Percentiles rank a stretch among this genome's conserved stretches.
phyloP scores from a whole-genome alignment of 2,888 invertebrate species.

The Leuctra nigra region DNA sequence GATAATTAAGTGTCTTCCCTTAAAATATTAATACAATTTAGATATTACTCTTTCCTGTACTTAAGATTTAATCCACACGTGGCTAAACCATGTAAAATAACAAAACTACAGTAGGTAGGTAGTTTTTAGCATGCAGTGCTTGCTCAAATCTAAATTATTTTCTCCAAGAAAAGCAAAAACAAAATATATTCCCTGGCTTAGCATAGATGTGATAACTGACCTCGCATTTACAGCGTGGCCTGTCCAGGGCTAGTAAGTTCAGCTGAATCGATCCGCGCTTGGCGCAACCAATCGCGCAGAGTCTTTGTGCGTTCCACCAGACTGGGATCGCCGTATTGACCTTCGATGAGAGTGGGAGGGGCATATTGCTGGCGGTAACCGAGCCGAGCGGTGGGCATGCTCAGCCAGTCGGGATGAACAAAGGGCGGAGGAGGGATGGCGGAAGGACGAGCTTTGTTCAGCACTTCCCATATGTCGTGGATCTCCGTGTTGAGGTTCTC shows the following conservation, averaged over 20 bases:
- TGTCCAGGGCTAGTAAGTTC: constrained; percentile 24
- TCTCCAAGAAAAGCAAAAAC: too few relatives aligned
- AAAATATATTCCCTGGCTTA: too few relatives aligned
- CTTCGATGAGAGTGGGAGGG: constrained; percentile 39
- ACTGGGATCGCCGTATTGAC: constrained; percentile 34
- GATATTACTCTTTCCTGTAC: too few relatives aligned
- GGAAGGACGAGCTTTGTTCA: constrained; percentile 47
- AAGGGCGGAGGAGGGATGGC: constrained; percentile 43
- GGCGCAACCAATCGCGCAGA: constrained; percentile 58
- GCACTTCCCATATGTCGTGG: constrained; percentile 60
- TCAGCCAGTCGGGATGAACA: constrained; percentile 47
- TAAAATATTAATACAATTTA: too few relatives aligned
- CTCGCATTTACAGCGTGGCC: constrained; percentile 18
- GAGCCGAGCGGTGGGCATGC: constrained; percentile 42
- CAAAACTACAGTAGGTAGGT: too few relatives aligned
- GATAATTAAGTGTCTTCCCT: too few relatives aligned
- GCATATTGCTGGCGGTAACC: constrained; percentile 34
- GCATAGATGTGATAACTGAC: too few relatives aligned
- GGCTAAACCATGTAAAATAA: too few relatives aligned
- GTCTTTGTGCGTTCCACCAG: constrained; percentile 58
- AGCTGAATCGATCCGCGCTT: constrained; percentile 37
- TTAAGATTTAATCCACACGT: too few relatives aligned
- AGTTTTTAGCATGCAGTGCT: too few relatives aligned
- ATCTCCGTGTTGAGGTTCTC: constrained; percentile 65
- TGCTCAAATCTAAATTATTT: too few relatives aligned